Conservation (phyloP, 2,888 invertebrate species). For the Lasiommata megera region DNA sequence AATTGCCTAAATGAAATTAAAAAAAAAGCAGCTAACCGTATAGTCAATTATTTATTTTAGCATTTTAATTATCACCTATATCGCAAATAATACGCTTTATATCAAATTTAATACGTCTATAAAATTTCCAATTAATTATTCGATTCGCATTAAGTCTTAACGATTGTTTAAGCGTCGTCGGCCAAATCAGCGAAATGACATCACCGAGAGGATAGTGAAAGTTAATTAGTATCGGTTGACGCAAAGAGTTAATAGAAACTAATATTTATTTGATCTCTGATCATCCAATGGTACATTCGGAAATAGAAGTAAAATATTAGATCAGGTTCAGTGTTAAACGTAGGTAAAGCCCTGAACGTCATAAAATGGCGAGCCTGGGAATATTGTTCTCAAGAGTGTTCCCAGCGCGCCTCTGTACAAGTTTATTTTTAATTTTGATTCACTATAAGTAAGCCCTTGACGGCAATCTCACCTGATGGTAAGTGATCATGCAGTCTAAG, state of each 20-base stretch:
- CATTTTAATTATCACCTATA: background rate
- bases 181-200: constrained; percentile 52
- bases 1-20: too few species aligned
- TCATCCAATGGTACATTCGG: background rate
- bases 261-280: constrained; percentile 13
- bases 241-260: constrained; percentile 33
- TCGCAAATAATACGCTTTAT: constrained; percentile 5
- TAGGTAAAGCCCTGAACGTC: background rate
- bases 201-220: constrained; percentile 61
- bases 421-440: too few species aligned
- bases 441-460: too few species aligned
- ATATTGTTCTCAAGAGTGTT: too few species aligned
- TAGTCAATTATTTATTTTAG: too few species aligned
- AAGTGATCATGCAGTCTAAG: too few species aligned
- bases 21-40: too few species aligned
- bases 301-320: background rate
- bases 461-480: too few species aligned
- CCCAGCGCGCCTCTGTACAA: too few species aligned
- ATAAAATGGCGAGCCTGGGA: too few species aligned
- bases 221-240: constrained; percentile 57
- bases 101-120: constrained; percentile 9
- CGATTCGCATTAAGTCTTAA: constrained; percentile 36
- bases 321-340: background rate
- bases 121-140: constrained; percentile 25
- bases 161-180: constrained; percentile 32